Evolutionary conservation across 2,797 vertebrate genomes (phyloP).

Genomic region (Sciurus carolinensis): DNA sequence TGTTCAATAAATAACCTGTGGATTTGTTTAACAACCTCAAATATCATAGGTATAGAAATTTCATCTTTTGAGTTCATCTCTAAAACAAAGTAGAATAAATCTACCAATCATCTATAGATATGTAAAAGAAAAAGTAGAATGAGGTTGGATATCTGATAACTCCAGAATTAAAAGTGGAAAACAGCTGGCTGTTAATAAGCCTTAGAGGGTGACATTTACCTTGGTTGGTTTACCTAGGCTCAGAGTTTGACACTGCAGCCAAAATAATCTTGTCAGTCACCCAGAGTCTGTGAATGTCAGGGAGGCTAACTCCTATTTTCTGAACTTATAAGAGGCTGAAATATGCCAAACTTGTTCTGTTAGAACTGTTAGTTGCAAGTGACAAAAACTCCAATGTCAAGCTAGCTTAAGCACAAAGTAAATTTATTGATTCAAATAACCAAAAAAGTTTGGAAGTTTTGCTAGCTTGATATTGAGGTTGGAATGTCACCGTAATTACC

Average conservation of each 20-base stretch:
- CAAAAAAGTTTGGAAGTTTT: neutral
- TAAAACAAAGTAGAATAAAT: constrained; percentile 31
- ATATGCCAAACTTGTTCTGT: constrained; percentile 8
- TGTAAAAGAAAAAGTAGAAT: constrained; percentile 36
- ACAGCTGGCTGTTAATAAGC: neutral
- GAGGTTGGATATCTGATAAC: neutral
- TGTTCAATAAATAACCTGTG: neutral
- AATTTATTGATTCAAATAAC: neutral
- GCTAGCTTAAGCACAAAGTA: neutral
- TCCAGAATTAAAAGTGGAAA: constrained; percentile 26
- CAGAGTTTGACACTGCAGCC: constrained; percentile 56
- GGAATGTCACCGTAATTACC: neutral
- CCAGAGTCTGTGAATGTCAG: constrained; percentile 53
- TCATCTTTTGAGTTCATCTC: constrained; percentile 19
- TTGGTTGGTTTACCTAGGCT: constrained; percentile 50
- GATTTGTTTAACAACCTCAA: neutral
- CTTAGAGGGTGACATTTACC: constrained; percentile 56
- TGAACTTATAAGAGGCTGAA: neutral
- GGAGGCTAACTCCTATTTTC: constrained; percentile 55
- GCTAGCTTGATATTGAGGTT: neutral
- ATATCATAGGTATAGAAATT: neutral
- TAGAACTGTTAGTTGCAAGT: neutral
- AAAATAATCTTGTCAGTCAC: constrained; percentile 68
- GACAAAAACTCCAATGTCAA: constrained; percentile 37
- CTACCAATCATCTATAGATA: neutral